Percentiles rank a stretch among this genome's conserved stretches.
phyloP scores from a whole-genome alignment of 2,888 invertebrate species.

The Corythucha ciliata region DNA sequence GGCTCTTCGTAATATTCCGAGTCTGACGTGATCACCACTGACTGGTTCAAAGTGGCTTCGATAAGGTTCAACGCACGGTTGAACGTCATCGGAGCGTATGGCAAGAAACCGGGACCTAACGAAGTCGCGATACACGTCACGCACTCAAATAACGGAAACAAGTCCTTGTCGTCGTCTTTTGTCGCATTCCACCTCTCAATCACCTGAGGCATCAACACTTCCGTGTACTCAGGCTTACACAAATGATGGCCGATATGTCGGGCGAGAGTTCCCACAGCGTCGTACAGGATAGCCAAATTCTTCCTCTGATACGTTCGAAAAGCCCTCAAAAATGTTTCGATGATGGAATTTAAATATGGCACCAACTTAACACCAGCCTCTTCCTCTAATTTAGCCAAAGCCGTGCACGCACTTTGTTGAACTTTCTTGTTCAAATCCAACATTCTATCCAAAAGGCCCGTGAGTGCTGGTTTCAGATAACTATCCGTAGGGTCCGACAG shows the following conservation, averaged over 20 bases:
- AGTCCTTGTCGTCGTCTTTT: constrained; percentile 96
- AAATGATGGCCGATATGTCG: constrained; percentile 96
- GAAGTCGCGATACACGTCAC: constrained; percentile 96
- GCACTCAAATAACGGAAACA: constrained; percentile 94
- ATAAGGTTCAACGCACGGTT: constrained; percentile 90
- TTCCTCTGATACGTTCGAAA: constrained; percentile 93
- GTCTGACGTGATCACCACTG: constrained; percentile 78
- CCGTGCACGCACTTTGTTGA: constrained; percentile 98
- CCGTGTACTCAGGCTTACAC: constrained; percentile 92
- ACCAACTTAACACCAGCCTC: constrained; percentile 97
- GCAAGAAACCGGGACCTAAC: constrained; percentile 89
- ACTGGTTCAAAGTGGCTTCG: constrained; percentile 91
- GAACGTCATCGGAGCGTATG: constrained; percentile 96
- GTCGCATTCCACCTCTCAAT: constrained; percentile 97
- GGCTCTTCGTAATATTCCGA: constrained; percentile 91
- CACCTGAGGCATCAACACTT: constrained; percentile 92
- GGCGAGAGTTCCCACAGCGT: constrained; percentile 96
- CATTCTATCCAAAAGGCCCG: constrained; percentile 83
- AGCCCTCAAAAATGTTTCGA: constrained; percentile 92
- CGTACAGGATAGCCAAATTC: constrained; percentile 93
- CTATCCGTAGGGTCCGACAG: constrained; percentile 88
- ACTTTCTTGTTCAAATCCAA: constrained; percentile 95
- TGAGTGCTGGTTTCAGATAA: constrained; percentile 89
- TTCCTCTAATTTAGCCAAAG: constrained; percentile 97
- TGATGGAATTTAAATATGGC: constrained; percentile 89